Evolutionary conservation across 2,113 vertebrate genomes (phyloP).

Genomic region (Rissa tridactyla): DNA sequence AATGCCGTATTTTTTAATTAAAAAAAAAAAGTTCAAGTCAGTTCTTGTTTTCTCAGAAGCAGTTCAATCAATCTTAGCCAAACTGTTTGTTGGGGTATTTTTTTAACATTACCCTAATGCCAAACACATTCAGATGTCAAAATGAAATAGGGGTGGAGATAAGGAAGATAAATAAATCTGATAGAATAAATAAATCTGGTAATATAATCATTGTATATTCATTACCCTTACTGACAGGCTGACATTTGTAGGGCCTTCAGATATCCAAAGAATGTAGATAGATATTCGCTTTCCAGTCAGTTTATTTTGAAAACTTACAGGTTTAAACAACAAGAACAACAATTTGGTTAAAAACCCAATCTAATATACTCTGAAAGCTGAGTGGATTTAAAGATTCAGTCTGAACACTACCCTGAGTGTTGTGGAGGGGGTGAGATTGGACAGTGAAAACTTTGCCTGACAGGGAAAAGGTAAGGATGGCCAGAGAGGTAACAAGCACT

Average conservation of each 20-base stretch:
- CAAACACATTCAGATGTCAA: slow-evolving; percentile 6
- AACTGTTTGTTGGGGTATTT: background rate
- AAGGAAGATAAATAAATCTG: background rate
- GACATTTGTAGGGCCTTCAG: background rate
- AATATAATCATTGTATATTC: background rate
- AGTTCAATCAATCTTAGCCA: background rate
- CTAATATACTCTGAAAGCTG: background rate
- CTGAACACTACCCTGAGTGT: background rate
- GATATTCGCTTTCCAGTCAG: background rate
- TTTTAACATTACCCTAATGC: background rate
- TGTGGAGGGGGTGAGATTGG: background rate
- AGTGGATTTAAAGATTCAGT: background rate
- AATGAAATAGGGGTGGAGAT: background rate
- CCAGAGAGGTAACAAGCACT: accelerated
- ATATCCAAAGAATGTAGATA: background rate
- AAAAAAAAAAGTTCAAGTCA: background rate
- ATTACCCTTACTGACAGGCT: background rate
- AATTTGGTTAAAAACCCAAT: background rate
- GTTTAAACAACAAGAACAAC: background rate
- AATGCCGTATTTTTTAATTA: background rate
- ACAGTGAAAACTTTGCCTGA: background rate
- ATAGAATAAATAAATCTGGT: background rate
- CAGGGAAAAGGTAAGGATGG: background rate
- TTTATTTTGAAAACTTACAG: background rate
- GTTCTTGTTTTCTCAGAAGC: slow-evolving; percentile 8